Evolutionary conservation across 37 sponge, comb jelly and placozoan species (phyloP), one percentile per base, ranked within the genome.

Genomic region (Mnemiopsis leidyi): DNA sequence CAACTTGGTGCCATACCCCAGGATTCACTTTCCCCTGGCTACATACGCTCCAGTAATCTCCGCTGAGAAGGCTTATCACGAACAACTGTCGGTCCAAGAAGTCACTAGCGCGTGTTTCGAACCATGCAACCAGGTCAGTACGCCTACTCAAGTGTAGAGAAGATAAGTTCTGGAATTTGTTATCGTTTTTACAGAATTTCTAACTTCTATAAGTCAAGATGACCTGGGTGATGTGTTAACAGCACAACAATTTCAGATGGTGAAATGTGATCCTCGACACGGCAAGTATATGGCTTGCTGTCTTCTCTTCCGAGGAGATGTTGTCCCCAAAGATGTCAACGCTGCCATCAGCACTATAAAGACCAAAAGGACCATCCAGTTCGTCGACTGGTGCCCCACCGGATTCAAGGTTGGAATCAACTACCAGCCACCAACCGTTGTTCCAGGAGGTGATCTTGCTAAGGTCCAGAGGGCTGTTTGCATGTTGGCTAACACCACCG

Each of bases 211-310:
- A 61, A 61, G 9, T 18, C 68, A 9, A 67, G 68, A 67, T 20
- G 18, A 67, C 18, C 68, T 67, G 68, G 18, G 13, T 20, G 13
- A 13, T 67, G 18, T 67, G 18, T 67, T 20, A 21, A 67, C 18
- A 67, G 20, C 68, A 67, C 30, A 23, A 71, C 73, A n/a, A 13
- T 77, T 9, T 28, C 97, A 96, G 95, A 98, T 98, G 98, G 98
- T 98, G 61, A 98, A 97, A 93, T 98, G 98, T 71, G 98, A 98
- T 75, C 97, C 97, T 36, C 97, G 97, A 75, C 96, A 98, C 69
- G 98, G 98, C 68, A 98, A 98, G 94, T 98, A 96, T 95, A 98
- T 98, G 98, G 95, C 98, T 68, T 98, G 98, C 94, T 98, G 98
- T 92, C 93, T 98, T 69, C 95, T 98, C 23, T 98, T 94, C 94